Base-by-base conservation (phyloP, 2,888 invertebrate species). In the Autographa gamma region DNA sequence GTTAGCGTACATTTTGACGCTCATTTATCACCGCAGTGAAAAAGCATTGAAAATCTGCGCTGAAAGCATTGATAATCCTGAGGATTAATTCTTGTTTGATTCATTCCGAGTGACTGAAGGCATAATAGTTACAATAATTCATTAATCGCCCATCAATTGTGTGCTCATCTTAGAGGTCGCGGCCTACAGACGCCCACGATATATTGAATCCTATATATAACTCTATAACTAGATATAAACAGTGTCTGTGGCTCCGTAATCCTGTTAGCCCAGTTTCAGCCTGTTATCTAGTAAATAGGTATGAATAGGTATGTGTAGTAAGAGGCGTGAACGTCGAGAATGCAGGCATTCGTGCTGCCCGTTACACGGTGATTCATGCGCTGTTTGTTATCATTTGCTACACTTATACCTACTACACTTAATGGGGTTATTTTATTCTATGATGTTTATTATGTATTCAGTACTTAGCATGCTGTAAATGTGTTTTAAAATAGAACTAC, bases 181-280 rank as follows among this genome's bases (percentile, higher is more conserved):
- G 54, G 25, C 54, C 54, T 56, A 56, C 54, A 19, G 54, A 19
- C 54, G 11, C 25, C 58, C 14, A 64, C 61, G 25, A 67, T 61
- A 64, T 65, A 68, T 69, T 67, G 60, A 74, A 71, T 66, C 62
- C 66, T 66, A 68, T 69, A 78, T 60, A 81, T 80, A 81, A 81
- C 82, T 85, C 82, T 85, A 76, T 76, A 75, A 69, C 68, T 73
- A 72, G 76, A 69, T 71, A 74, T 82, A 80, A 68, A 75, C 81
- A 76, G 79, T 79, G 83, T 84, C 76, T 81, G 80, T 85, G 82
- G 81, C 73, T 82, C 85, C 72, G 79, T 93, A 93, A 93, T 93
- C 92, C 89, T 89, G 89, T 93, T 93, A 93, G 90, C 90, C 90
- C 89, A 91, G 87, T 92, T 92, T 88, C 81, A 89, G 88, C 85